Base-by-base conservation (phyloP, 2,888 invertebrate species). In the Tetrapedia diversipes region DNA sequence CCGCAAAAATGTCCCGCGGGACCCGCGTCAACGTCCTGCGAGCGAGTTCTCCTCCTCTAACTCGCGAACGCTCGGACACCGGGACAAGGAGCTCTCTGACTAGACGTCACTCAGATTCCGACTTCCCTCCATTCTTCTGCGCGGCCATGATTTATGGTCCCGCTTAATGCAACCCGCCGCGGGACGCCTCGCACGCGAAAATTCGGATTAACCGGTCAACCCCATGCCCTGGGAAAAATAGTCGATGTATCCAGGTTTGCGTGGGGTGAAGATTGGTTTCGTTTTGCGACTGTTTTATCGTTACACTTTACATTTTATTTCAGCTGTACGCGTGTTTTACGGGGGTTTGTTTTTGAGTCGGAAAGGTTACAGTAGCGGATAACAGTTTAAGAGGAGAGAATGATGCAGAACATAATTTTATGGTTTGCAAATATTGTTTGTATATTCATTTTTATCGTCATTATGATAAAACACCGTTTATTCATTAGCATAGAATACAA, bases 1-100 rank as follows among this genome's bases (percentile, higher is more conserved):
- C 86, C 87, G 87, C 86, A 87, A 91, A 91, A 91, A 89, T 90
- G 89, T 87, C 91, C 87, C 89, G 80, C 85, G 91, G 89, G 91
- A 90, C 86, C 86, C 87, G 86, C 89, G 90, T 90, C 91, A 90
- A 91, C 90, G 90, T 90, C 87, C 88, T 86, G 68, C 77, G 59
- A 65, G 77, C 61, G 69, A 57, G 65, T 61, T 54, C 57, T 45
- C 54, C 72, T 59, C 57, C 53, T 59, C 49, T 43, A 22, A 29
- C 34, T 22, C 85, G 82, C 83, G 83, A 84, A 85, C 81, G 74
- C 79, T 73, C 34, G 73, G 70, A 75, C 77, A 61, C 64, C 69
- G 65, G 79, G 34, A 81, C 85, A 84, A 80, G 79, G 82, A 88
- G 80, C 82, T 83, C 73, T 75, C 82, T 81, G 74, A 77, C 79